These are phyloP conservation scores for Stenopsyche tienmushanensis DNA, from an alignment of 1,140 invertebrate genomes.

Conservation along the genomic window DNA sequence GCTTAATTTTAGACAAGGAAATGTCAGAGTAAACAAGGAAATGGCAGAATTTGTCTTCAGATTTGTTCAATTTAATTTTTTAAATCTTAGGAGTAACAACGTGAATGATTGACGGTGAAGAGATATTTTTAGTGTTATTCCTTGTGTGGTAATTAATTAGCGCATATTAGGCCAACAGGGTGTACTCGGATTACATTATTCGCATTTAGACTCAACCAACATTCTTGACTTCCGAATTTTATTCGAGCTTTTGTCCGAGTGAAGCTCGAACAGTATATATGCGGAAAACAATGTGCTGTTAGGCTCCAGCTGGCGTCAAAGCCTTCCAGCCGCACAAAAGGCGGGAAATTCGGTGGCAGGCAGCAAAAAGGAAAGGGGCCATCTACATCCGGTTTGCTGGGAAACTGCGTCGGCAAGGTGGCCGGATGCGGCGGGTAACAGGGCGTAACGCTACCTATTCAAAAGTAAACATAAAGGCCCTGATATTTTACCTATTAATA, in stretches of 20 bases:
- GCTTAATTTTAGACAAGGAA: no score
- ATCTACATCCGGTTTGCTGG: constrained; percentile 25
- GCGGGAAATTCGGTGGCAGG: constrained; percentile 12
- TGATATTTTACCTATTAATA: background rate
- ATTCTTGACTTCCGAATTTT: background rate
- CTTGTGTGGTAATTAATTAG: no score
- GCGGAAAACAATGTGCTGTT: constrained; percentile 3
- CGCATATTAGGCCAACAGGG: no score
- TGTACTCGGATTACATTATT: no score
- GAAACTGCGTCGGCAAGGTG: constrained; percentile 10
- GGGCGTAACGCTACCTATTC: constrained; percentile 15
- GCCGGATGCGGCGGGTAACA: constrained; percentile 14
- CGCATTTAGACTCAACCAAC: no score
- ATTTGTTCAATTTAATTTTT: no score
- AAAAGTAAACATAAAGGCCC: constrained; percentile 21
- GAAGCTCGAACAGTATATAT: background rate
- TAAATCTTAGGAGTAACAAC: no score
- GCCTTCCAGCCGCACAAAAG: constrained; percentile 18
- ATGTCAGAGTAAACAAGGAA: no score
- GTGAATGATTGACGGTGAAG: no score
- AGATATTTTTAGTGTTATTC: no score
- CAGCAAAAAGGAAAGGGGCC: constrained; percentile 13
- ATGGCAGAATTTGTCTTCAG: no score
- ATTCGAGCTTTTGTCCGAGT: background rate
- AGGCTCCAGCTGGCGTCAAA: background rate